Base-by-base conservation (phyloP, 2,113 vertebrate genomes). In the Erythrolamprus reginae region DNA sequence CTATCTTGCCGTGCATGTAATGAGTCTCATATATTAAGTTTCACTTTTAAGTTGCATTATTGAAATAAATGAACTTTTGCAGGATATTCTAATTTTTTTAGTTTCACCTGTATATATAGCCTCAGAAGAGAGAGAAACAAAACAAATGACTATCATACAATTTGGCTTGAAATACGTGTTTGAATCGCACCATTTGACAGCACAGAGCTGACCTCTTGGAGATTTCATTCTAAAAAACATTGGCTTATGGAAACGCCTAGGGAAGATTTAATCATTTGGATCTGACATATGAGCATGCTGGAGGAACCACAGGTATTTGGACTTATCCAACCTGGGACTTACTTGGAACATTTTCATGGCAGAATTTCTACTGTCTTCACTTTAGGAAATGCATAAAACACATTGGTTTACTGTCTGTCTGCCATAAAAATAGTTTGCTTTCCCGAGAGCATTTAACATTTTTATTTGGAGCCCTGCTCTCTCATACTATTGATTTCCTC, bases 281-380 rank as follows among this genome's bases (percentile, higher is more conserved):
- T 92, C 84, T 89, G 91, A 89, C 87, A 87, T 61, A 50, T 3
- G 88, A 92, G 51, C 47, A 51, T 61, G n/a, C 51, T 92, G 61
- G 84, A 58, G 24, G 42, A 56, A 87, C 52, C 88, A 83, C 84
- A 89, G 91, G 83, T 90, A 87, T 87, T 89, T 89, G 84, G 58
- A 58, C 70, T 45, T 45, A 47, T 85, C 91, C 47, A 83, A 26
- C 33, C 50, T 28, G 15, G 65, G 58, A 83, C 83, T 83, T 87
- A 87, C 33, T 92, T 92, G 84, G 88, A 92, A 89, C 19, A 45
- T 83, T 87, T 89, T 83, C 88, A 87, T 89, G 87, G 83, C 91
- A 89, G 52, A 58, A 70, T 33, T 92, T 87, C 50, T 52, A 89
- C 84, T 42, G 45, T 89, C 70, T 87, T 82, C 26, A 83, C 87